Evolutionary conservation across 2,888 invertebrate genomes (phyloP).

Genomic region (Drosophila barbarae): DNA sequence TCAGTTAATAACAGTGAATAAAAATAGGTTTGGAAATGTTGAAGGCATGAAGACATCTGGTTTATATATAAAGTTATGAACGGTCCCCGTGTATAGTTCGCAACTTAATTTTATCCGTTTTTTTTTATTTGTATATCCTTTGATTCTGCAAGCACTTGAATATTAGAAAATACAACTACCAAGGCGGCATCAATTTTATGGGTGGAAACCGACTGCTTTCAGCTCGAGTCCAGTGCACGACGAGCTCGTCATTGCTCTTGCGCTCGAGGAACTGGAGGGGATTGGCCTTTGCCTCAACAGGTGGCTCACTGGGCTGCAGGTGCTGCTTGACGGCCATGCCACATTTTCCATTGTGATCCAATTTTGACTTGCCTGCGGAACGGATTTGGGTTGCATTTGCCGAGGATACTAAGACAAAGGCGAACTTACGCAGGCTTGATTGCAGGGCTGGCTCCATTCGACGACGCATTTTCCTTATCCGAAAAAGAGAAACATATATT

Average conservation of each 20-base stretch:
- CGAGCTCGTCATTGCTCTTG: conserved; percentile 9
- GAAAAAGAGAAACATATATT: conserved; percentile 21
- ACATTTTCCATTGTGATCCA: conserved; percentile 13
- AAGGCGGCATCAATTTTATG: conserved; percentile 53
- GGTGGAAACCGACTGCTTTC: conserved; percentile 26
- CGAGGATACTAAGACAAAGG: no score
- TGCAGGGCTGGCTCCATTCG: conserved; percentile 4
- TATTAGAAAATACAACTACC: conserved; percentile 38
- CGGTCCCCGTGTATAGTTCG: not conserved
- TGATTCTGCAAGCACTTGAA: not conserved
- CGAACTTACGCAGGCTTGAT: conserved; percentile 12
- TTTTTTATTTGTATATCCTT: not conserved
- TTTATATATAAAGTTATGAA: not conserved
- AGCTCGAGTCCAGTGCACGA: conserved; percentile 57
- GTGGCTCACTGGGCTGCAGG: conserved; percentile 15
- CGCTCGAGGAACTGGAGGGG: conserved; percentile 18
- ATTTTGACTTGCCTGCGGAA: conserved; percentile 18
- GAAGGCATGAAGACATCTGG: not conserved
- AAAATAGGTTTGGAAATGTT: not conserved
- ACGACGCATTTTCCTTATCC: conserved; percentile 33
- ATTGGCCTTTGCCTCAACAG: conserved; percentile 20
- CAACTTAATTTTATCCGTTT: not conserved
- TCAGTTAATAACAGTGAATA: not conserved
- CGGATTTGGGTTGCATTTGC: not conserved
- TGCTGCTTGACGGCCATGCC: conserved; percentile 14